phyloP scores from a whole-genome alignment of 2,888 invertebrate genomes.

The Agrypnus murinus region DNA sequence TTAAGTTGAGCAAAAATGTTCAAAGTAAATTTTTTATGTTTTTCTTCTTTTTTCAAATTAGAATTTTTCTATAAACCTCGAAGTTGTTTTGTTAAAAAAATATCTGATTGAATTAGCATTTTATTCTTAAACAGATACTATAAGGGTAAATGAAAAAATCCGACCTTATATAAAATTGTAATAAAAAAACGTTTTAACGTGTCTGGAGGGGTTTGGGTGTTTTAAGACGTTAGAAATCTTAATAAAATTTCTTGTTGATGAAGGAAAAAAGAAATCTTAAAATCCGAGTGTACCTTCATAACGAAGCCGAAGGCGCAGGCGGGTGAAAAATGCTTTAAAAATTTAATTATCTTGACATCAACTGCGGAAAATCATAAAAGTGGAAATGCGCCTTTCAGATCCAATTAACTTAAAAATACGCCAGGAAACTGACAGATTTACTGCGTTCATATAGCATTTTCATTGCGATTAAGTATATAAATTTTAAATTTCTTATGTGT shows the following conservation, averaged over 20 bases:
- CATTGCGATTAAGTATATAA: slow-evolving; percentile 39
- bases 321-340: slow-evolving; percentile 68
- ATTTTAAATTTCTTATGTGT: slow-evolving; percentile 1
- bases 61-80: too few relatives aligned
- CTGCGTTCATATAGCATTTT: slow-evolving; percentile 53
- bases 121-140: too few relatives aligned
- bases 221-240: slow-evolving; percentile 40
- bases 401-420: slow-evolving; percentile 68
- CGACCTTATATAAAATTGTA: too few relatives aligned
- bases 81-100: too few relatives aligned
- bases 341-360: slow-evolving; percentile 69
- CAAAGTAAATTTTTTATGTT: too few relatives aligned
- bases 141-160: too few relatives aligned
- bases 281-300: slow-evolving; percentile 46
- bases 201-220: background rate
- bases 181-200: too few relatives aligned
- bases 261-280: slow-evolving; percentile 40
- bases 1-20: background rate
- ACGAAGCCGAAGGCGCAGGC: slow-evolving; percentile 52
- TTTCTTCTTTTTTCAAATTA: too few relatives aligned
- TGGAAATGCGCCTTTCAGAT: slow-evolving; percentile 68
- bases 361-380: slow-evolving; percentile 68
- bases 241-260: slow-evolving; percentile 49
- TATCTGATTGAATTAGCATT: too few relatives aligned
- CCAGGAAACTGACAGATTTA: slow-evolving; percentile 58